Percentiles rank a stretch among this genome's conserved stretches.
phyloP scores from a whole-genome alignment of 2,888 invertebrate genomes.

The Octonoba sinensis region DNA sequence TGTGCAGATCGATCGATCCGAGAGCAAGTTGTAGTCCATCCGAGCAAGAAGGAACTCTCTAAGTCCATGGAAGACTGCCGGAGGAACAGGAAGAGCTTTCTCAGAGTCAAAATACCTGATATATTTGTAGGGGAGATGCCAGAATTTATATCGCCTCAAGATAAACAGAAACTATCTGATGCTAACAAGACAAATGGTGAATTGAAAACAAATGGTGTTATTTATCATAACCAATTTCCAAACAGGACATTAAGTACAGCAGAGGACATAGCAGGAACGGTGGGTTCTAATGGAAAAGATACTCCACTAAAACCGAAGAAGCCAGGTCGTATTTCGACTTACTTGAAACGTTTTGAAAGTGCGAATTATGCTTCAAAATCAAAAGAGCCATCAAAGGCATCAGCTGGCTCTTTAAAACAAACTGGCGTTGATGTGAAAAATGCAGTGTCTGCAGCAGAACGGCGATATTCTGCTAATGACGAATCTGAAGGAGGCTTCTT shows the following conservation, averaged over 20 bases:
- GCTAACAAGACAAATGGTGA: background rate
- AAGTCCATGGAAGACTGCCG: constrained; percentile 52
- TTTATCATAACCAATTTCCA: background rate
- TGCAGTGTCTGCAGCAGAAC: background rate
- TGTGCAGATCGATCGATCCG: background rate
- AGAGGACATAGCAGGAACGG: background rate
- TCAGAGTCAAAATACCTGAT: constrained; percentile 47
- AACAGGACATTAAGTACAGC: too few species aligned
- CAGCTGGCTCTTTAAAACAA: background rate
- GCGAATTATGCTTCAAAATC: background rate
- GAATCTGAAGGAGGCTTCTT: constrained; percentile 17
- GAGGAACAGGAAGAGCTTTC: constrained; percentile 23
- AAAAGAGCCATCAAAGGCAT: background rate
- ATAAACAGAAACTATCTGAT: too few species aligned
- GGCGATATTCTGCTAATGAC: background rate
- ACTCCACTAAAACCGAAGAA: too few species aligned
- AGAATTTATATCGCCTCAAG: background rate
- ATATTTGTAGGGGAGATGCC: constrained; percentile 26
- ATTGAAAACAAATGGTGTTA: background rate
- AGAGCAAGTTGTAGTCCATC: constrained; percentile 1
- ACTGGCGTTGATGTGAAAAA: background rate
- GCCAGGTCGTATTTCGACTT: constrained; percentile 31
- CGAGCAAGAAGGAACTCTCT: constrained; percentile 27
- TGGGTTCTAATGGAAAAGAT: background rate
- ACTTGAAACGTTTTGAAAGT: constrained; percentile 38